Base-by-base conservation (phyloP, 2,888 invertebrate species). In the Phaonia tiefii region DNA sequence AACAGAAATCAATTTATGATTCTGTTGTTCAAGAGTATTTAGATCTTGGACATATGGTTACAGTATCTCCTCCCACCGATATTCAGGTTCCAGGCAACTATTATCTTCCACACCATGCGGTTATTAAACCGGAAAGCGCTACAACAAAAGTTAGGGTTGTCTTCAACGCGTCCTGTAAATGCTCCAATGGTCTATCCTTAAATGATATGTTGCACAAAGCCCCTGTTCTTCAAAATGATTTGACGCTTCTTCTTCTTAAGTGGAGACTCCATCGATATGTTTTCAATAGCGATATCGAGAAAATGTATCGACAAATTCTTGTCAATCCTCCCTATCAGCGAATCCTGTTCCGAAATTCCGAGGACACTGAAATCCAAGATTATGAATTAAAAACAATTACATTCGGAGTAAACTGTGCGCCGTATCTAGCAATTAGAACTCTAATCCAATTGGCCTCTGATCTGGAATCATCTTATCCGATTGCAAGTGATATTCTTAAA, bases 141-240 rank as follows among this genome's bases (percentile, higher is more conserved):
- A 73, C 79, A 0, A 82, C 80, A n/a, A 84, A 81, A 51, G 46
- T 82, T 4, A 44, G 81, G 22, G 80, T 85, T 2, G 83, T 83
- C 2, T 84, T 85, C 51, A 79, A 84, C 56, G 83, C 83, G 0
- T 84, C 82, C 1, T 60, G 56, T 13, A 71, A 46, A 1, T 56
- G 77, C 11, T 39, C 60, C 7, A 79, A 71, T 26, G 73, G 82
- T 3, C 15, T n/a, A 0, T 80, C 71, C 2, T 66, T 83, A 1
- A 83, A 84, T 22, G 80, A 79, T 31, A 56, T 72, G 1, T 31
- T 83, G n/a, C 49, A 81, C 22, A 51, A 51, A n/a, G 83, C 78
- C 3, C 80, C 84, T 1, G 60, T 63, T 7, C 75, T 85, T 11
- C 78, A 84, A 63, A 13, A 56, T 0, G 81, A 83, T 42, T 22